Evolutionary conservation across 2,113 vertebrate genomes (phyloP), one percentile per base, ranked within the genome.

Genomic region (Haplochromis vanheusdeni): DNA sequence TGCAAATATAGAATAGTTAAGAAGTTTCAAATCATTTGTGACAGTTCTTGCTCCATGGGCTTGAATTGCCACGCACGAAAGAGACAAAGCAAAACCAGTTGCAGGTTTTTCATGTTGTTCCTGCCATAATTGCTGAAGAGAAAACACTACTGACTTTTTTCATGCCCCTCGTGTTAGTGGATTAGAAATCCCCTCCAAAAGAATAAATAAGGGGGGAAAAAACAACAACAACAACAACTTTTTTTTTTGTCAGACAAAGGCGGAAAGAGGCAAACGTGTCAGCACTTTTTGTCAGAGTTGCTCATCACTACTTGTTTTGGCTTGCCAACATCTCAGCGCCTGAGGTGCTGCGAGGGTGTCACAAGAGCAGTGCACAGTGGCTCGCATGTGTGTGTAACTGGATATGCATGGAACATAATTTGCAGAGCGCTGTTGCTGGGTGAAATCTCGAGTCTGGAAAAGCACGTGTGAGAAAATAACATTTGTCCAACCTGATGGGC

Each of bases 211-310:
- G 62, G 3, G 3, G 0, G 0, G 0, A 3, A 19, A 9, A 9
- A 10, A n/a, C n/a, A 37, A 10, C 23, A 19, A 8, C 2, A 55
- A 60, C 5, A 31, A 31, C 14, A 26, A 26, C 26, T 26, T 26
- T 6, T 45, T 26, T 73, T 37, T 77, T 80, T 90, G 88, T 82
- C 86, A 84, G 85, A 83, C 5, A 65, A 80, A 85, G 77, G 54
- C 26, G 42, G 51, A 42, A 42, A 91, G 80, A 92, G 93, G 60
- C 60, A 37, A 90, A 89, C 80, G 12, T 89, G 90, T 96, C 95
- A 96, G 96, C 94, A 90, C 80, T 93, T 94, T 96, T 92, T 89
- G 79, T 85, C 10, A 16, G 83, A 79, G 86, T 89, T 92, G 91
- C 92, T 95, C 94, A 95, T 93, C 90, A 75, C 52, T 28, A 92